These are phyloP conservation scores for Diuraphis noxia DNA, from an alignment of 1,140 invertebrate genomes.

Conservation along the genomic window DNA sequence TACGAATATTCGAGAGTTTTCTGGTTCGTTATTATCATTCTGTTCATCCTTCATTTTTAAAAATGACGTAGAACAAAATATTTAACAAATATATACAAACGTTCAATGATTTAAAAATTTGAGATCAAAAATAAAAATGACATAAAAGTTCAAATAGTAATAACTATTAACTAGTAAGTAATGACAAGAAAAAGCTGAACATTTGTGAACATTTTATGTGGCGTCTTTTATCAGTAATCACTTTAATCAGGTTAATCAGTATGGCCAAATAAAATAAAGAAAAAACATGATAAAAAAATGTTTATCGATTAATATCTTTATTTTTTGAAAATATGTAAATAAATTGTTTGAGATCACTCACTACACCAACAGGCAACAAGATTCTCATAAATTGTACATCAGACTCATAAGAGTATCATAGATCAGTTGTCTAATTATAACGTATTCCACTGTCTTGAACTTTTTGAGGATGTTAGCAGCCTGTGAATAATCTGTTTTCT, in stretches of 20 bases:
- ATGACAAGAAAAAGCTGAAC: neutral
- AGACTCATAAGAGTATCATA: too few relatives aligned
- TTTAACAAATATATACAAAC: neutral
- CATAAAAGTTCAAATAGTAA: neutral
- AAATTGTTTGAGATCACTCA: too few relatives aligned
- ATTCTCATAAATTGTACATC: too few relatives aligned
- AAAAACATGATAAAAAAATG: neutral
- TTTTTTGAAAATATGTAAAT: neutral
- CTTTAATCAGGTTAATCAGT: slow-evolving; percentile 16
- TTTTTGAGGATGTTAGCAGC: too few relatives aligned
- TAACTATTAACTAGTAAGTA: neutral
- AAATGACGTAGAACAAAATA: neutral
- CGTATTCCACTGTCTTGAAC: too few relatives aligned
- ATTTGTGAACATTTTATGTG: slow-evolving; percentile 43
- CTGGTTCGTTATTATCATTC: slow-evolving; percentile 40
- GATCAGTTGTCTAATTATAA: too few relatives aligned
- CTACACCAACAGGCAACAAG: too few relatives aligned
- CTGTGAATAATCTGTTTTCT: too few relatives aligned
- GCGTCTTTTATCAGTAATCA: slow-evolving; percentile 24
- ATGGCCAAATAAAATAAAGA: slow-evolving; percentile 1
- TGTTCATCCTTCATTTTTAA: slow-evolving; percentile 51
- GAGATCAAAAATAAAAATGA: neutral
- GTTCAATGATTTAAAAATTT: neutral
- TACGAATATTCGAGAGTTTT: slow-evolving; percentile 48
- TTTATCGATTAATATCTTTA: neutral